Evolutionary conservation across 2,113 vertebrate species (phyloP).

Genomic region (Numenius arquata): DNA sequence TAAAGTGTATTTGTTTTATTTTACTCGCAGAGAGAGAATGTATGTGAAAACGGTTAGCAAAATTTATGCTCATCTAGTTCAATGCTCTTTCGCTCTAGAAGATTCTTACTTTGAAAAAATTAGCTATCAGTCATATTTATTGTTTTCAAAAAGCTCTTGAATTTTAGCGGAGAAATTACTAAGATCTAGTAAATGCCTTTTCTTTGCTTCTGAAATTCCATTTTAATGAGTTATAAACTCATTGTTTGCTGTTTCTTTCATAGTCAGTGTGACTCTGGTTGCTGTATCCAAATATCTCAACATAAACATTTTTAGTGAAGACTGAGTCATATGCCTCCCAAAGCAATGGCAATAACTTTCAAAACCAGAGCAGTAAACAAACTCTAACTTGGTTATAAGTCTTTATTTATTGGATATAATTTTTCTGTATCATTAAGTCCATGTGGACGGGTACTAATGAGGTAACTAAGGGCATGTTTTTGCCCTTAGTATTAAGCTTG

Average conservation of each 20-base stretch:
- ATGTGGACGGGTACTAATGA: neutral
- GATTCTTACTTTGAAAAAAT: neutral
- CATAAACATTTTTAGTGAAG: neutral
- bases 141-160: neutral
- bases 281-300: neutral
- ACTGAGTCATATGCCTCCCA: slow-evolving; percentile 2
- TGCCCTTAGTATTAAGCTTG: neutral
- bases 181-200: neutral
- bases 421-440: neutral
- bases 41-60: neutral
- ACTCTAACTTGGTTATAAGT: neutral
- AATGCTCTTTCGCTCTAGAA: neutral
- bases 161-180: neutral
- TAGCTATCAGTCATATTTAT: neutral
- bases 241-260: neutral
- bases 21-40: neutral
- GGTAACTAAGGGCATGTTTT: neutral
- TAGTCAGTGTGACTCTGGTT: neutral
- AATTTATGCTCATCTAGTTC: neutral
- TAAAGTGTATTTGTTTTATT: neutral
- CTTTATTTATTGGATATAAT: neutral
- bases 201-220: neutral
- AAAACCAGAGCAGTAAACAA: neutral
- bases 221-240: neutral
- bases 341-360: neutral